Conservation (phyloP, 1,140 invertebrate species). For the Brachionus rubens region DNA sequence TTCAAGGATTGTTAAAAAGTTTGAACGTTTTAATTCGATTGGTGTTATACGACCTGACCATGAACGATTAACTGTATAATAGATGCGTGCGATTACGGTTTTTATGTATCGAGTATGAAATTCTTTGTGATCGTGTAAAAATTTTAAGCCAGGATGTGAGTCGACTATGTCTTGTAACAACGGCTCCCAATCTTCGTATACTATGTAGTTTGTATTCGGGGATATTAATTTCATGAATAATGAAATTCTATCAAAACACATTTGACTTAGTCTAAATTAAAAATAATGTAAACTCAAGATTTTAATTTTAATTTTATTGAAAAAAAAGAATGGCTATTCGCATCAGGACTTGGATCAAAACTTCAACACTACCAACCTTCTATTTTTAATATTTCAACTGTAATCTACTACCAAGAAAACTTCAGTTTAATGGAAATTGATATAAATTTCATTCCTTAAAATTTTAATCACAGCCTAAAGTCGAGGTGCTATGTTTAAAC, state of each 20-base stretch:
- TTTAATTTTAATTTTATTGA: too few species aligned
- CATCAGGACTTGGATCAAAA: too few species aligned
- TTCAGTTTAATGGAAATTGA: too few species aligned
- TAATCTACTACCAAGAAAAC: too few species aligned
- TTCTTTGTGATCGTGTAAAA: conserved; percentile 91
- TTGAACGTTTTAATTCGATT: conserved; percentile 82
- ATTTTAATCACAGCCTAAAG: too few species aligned
- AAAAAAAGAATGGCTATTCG: too few species aligned
- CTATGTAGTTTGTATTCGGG: conserved; percentile 61
- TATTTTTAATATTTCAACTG: too few species aligned
- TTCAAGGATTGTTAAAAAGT: conserved; percentile 69
- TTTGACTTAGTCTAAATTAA: conserved; percentile 75
- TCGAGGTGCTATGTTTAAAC: too few species aligned
- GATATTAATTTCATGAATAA: conserved; percentile 49
- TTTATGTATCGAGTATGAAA: conserved; percentile 98
- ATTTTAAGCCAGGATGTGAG: conserved; percentile 94
- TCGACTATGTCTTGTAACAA: conserved; percentile 94
- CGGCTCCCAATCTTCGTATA: conserved; percentile 77
- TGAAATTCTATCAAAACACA: conserved; percentile 63
- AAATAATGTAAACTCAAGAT: conserved; percentile 76
- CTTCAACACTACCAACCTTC: too few species aligned
- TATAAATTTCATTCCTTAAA: too few species aligned
- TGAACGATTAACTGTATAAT: conserved; percentile 93
- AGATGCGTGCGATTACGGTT: conserved; percentile 94
- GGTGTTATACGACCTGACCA: conserved; percentile 90